Base-by-base conservation (phyloP, 2,888 invertebrate species). In the Tetragonula carbonaria region DNA sequence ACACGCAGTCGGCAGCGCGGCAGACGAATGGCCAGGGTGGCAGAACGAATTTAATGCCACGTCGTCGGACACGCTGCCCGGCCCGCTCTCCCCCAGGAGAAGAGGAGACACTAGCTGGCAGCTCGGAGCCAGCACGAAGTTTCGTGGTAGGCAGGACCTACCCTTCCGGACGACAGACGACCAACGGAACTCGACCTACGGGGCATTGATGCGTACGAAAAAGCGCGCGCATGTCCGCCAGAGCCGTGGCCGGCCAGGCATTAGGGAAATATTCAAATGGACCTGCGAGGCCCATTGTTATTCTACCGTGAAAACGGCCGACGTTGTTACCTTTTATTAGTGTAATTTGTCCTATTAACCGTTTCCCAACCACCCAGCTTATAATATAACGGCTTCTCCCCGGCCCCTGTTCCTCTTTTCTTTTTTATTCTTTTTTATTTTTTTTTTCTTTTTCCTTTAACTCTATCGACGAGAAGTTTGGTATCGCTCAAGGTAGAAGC, bases 221-320 rank as follows among this genome's bases (percentile, higher is more conserved):
- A 93, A 92, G 92, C 92, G 92, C 91, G 91, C 91, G 93, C 92
- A 91, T 92, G 92, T 91, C 92, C 90, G 92, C 88, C 88, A 82
- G 84, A 86, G 75, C 84, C 59, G 77, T 76, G 78, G 67, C 75
- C 81, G 83, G 82, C 45, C 76, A 73, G 85, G 88, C 90, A 90
- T 92, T 91, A 90, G 92, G 91, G 89, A 91, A 91, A 92, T 90
- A 92, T 91, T 91, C 90, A 91, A 90, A 91, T 92, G 88, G 88
- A 91, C 84, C 90, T 88, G 88, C 89, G 88, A 84, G 87, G 90
- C 89, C 91, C 93, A 94, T 94, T 94, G 93, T 93, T 93, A 94
- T 94, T 94, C 93, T 94, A 94, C 92, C 93, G 93, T 94, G 93
- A 94, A 94, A 94, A 94, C 93, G 93, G 85, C 93, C 89, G 92